Base-by-base conservation (phyloP, 2,113 vertebrate species). In the Andinoacara biseriatus region DNA sequence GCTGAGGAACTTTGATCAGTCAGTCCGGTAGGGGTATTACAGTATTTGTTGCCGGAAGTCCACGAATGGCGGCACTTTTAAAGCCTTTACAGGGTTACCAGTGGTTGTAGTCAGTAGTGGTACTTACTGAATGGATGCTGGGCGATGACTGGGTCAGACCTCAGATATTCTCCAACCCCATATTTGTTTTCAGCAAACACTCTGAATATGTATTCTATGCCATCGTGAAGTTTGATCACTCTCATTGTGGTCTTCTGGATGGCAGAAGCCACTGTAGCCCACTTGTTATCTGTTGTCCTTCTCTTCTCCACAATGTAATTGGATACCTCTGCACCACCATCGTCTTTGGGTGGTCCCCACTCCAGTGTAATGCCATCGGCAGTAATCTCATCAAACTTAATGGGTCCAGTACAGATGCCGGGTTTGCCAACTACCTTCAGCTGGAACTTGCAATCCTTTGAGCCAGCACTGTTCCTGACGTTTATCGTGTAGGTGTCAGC, bases 161-260 rank as follows among this genome's bases (percentile, higher is more conserved):
- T 98, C 83, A 99, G 96, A 85, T 95, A 96, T 92, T 99, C 97
- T 58, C 98, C 98, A 79, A 99, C 94, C 76, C 98, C 98, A 0
- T 99, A 99, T 92, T 99, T 99, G 91, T 99, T 99, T 95, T 99
- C 98, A 20, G 98, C 98, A 74, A 96, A 98, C 80, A 99, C 97
- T 94, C 96, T 97, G 88, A 99, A 99, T 67, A 98, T 96, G 69
- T 99, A 99, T 89, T 99, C 98, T 35, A 94, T 89, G 81, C 98
- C 98, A 78, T 99, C 98, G 61, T 98, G 97, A 78, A 99, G 97
- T 90, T 98, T 95, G 59, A 97, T 98, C 82, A 99, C 97, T 93
- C 97, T 97, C 92, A 99, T 97, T 14, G 93, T 96, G 26, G 97
- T 99, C 94, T 99, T 99, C 94, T 99, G 98, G 72, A 99, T 97